These are phyloP conservation scores for Hystrix cristata DNA, from an alignment of 2,113 vertebrate species.

Conservation along the genomic window DNA sequence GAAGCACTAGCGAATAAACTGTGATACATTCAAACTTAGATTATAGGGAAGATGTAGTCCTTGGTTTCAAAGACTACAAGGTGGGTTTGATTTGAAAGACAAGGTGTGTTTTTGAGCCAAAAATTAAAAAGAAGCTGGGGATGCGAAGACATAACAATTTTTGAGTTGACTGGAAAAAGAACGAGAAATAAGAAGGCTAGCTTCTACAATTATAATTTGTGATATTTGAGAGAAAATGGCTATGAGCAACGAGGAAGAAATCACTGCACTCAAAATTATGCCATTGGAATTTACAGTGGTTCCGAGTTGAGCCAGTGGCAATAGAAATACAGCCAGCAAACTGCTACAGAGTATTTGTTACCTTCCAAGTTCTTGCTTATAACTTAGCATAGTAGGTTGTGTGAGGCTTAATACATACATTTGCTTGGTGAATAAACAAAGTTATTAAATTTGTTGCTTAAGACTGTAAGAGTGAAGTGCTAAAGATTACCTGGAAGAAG, in stretches of 20 bases:
- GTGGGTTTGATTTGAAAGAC: background rate
- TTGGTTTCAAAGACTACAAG: background rate
- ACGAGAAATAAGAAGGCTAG: background rate
- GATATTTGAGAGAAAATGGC: background rate
- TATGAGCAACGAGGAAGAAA: background rate
- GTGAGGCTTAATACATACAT: background rate
- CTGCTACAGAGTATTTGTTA: accelerated
- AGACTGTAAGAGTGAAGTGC: background rate
- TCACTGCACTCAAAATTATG: background rate
- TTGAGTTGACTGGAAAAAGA: background rate
- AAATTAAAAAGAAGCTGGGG: background rate
- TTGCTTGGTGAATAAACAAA: background rate
- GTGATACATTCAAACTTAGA: background rate
- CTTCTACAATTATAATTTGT: too few relatives aligned
- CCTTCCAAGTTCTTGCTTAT: background rate
- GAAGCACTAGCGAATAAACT: background rate
- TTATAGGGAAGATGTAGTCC: background rate
- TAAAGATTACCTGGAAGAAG: background rate
- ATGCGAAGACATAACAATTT: background rate
- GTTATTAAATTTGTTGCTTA: background rate
- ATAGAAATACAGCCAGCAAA: background rate
- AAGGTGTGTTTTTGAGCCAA: background rate
- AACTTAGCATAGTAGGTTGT: background rate
- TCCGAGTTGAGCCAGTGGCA: background rate
- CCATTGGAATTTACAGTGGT: background rate